These are phyloP conservation scores for Lepus townsendii DNA, from an alignment of 2,797 vertebrate species.

Conservation along the genomic window DNA sequence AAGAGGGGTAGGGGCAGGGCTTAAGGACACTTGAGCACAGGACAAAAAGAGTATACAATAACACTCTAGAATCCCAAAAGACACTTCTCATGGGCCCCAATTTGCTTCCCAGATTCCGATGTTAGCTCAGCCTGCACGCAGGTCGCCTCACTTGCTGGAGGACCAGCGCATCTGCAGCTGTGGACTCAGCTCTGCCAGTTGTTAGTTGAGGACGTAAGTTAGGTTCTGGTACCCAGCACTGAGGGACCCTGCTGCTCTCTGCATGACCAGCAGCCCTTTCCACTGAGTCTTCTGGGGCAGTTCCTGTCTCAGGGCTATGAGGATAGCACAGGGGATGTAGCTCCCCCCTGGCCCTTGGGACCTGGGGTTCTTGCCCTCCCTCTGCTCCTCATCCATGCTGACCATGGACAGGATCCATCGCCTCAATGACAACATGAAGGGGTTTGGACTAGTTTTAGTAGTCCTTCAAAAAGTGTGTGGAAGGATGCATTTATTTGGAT, in stretches of 20 bases:
- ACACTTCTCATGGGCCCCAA: neutral
- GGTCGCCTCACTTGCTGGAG: neutral
- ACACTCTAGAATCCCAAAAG: neutral
- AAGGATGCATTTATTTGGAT: no score
- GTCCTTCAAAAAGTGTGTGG: no score
- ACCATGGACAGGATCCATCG: neutral
- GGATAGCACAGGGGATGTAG: no score
- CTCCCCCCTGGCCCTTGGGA: neutral
- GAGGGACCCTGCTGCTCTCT: neutral
- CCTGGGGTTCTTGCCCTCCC: neutral
- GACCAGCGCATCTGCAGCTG: neutral
- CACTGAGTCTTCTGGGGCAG: neutral
- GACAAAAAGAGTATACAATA: neutral
- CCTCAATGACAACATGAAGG: neutral
- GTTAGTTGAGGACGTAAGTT: slow-evolving; percentile 17
- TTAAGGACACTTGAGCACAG: neutral
- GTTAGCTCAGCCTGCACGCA: neutral
- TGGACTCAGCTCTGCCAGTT: slow-evolving; percentile 22
- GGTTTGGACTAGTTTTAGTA: neutral
- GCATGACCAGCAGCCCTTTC: neutral
- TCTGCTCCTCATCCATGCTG: neutral
- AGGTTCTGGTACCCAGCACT: neutral
- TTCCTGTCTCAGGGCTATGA: neutral
- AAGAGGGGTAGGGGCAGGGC: neutral
- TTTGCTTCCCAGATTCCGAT: slow-evolving; percentile 29